Conservation (phyloP, 2,797 vertebrate genomes). For the Saxicola maurus region DNA sequence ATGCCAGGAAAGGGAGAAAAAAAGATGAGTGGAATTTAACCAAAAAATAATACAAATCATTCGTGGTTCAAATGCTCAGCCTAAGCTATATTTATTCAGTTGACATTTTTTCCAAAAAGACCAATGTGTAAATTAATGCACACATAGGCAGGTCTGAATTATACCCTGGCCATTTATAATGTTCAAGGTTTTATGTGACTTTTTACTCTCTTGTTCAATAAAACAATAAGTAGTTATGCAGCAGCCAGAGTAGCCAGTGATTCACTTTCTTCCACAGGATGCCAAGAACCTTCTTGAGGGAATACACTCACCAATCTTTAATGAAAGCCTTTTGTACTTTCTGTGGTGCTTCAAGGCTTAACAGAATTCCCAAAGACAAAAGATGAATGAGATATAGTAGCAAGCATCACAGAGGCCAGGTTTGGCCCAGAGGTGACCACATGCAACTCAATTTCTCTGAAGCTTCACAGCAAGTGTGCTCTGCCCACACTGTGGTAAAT, state of each 20-base stretch:
- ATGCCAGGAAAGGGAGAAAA: conserved; percentile 11
- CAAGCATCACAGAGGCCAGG: neutral
- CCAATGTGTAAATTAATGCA: conserved; percentile 68
- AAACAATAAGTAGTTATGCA: conserved; percentile 72
- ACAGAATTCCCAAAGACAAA: conserved; percentile 39
- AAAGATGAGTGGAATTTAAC: conserved; percentile 53
- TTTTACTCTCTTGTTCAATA: conserved; percentile 73
- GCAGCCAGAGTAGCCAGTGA: conserved; percentile 64
- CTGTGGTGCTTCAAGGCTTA: conserved; percentile 58
- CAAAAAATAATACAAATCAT: conserved; percentile 62
- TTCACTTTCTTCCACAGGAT: conserved; percentile 56
- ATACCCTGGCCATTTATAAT: conserved; percentile 64
- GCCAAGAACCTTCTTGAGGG: conserved; percentile 66
- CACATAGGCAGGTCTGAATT: conserved; percentile 62
- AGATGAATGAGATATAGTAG: conserved; percentile 31
- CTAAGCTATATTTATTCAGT: conserved; percentile 62
- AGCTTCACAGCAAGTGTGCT: neutral
- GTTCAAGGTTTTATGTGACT: conserved; percentile 67
- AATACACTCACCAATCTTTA: conserved; percentile 64
- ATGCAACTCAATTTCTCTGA: neutral
- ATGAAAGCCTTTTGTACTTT: conserved; percentile 57
- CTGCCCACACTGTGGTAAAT: neutral
- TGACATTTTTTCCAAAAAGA: conserved; percentile 52
- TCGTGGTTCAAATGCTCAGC: conserved; percentile 49
- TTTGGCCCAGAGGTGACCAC: neutral